Evolutionary conservation across 2,888 invertebrate species (phyloP).

Genomic region (Chrysina gloriosa): DNA sequence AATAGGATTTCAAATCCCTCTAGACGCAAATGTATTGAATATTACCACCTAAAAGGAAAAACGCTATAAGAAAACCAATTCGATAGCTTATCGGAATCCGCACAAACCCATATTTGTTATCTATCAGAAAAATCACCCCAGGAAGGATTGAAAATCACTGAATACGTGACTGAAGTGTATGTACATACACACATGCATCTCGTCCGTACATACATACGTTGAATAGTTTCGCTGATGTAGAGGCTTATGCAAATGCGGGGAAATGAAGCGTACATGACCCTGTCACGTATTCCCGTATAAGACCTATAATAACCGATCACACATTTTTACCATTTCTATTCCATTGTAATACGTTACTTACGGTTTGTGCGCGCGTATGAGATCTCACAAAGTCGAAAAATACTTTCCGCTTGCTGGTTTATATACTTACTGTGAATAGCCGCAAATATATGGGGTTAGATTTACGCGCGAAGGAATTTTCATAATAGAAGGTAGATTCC

Average conservation of each 20-base stretch:
- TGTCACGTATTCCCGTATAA: neutral
- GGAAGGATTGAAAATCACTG: conserved; percentile 34
- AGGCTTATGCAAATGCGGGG: neutral
- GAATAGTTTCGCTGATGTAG: neutral
- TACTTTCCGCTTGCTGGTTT: neutral
- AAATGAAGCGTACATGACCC: conserved; percentile 2
- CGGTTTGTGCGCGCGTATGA: neutral
- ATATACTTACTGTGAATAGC: too few relatives aligned
- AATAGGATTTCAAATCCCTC: too few relatives aligned
- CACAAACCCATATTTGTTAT: neutral
- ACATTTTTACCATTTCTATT: conserved; percentile 3
- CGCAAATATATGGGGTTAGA: too few relatives aligned
- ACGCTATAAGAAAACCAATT: too few relatives aligned
- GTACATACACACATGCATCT: neutral
- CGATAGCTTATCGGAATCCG: neutral
- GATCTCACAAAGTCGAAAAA: neutral
- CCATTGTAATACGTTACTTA: neutral
- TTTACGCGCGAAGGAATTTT: too few relatives aligned
- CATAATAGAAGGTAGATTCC: too few relatives aligned
- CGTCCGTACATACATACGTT: neutral
- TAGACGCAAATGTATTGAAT: too few relatives aligned
- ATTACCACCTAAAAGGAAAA: too few relatives aligned
- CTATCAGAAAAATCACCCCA: conserved; percentile 4
- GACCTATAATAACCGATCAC: conserved; percentile 1
- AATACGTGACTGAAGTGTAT: conserved; percentile 9